Evolutionary conservation across 2,113 vertebrate genomes (phyloP), one percentile per base, ranked within the genome.

Genomic region (Edolisoma coerulescens): DNA sequence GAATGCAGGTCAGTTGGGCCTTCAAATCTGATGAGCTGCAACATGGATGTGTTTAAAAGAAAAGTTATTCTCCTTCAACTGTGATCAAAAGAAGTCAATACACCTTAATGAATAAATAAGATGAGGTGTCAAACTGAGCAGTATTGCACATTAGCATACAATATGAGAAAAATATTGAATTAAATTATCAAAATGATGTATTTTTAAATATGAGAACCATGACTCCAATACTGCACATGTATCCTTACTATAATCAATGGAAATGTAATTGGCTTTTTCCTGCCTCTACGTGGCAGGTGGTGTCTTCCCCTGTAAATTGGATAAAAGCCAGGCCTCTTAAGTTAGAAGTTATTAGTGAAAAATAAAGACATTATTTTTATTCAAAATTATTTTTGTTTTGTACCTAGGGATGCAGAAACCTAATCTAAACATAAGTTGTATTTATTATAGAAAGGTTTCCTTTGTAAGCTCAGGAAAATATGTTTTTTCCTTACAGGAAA

Each of bases 21-120:
- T 89, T 76, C 69, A 90, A 90, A 96, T 91, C 42, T 85, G 69
- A 93, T 47, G 61, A 89, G 39, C 57, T 87, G 44, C 67, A 89
- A 90, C 18, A 49, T 10, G 28, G 37, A 70, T 70, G 33, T 70
- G 35, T 90, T 96, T 73, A 84, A 90, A 93, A 79, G 41, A 90
- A 90, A 93, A 73, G 35, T 60, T 78, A 91, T 10, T 76, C 69
- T 92, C 86, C 87, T 44, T 91, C 53, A 94, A 45, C 60, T 68
- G 69, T 68, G 47, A 82, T 63, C 78, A 84, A 69, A 73, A 75
- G 44, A 93, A 61, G 53, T 63, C 56, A 91, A 83, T 84, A 53
- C 33, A 74, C 13, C 35, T 53, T 61, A 88, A 53, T 23, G 26
- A 89, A 74, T 44, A 84, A 69, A 83, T 65, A 89, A 30, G 24